Percentiles rank a stretch among this genome's conserved stretches.
Evolutionary conservation across 2,888 invertebrate species (phyloP).

Genomic region (Tenthredo mesomela): DNA sequence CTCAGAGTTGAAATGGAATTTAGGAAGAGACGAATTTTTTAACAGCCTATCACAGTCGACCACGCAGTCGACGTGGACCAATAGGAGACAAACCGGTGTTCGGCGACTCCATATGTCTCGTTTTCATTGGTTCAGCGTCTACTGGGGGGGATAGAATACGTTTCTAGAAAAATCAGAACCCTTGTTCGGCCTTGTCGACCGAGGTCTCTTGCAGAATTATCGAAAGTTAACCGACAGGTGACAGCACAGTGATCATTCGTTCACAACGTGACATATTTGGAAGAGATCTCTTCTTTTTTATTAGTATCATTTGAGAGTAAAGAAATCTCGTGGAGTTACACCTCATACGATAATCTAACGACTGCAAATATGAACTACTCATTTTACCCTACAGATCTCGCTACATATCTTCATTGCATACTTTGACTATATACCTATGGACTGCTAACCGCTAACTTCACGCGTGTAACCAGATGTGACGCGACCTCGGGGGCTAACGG

Average conservation of each 20-base stretch:
- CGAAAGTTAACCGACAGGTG: background rate
- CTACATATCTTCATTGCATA: background rate
- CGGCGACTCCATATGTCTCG: constrained; percentile 67
- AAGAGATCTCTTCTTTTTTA: background rate
- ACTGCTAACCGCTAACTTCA: too few relatives aligned
- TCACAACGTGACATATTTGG: background rate
- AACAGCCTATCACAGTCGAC: constrained; percentile 67
- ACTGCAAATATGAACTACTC: background rate
- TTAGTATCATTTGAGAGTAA: background rate
- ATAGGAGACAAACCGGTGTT: constrained; percentile 64
- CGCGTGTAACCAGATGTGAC: too few relatives aligned
- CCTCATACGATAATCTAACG: background rate
- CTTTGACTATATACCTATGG: too few relatives aligned
- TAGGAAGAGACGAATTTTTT: constrained; percentile 48
- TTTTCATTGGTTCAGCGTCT: constrained; percentile 62
- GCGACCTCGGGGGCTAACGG: too few relatives aligned
- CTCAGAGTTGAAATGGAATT: constrained; percentile 56
- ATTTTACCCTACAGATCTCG: background rate
- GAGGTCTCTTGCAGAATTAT: background rate
- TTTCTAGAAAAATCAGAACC: constrained; percentile 65
- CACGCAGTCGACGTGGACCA: constrained; percentile 71
- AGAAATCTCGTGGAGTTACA: background rate
- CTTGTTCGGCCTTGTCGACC: background rate
- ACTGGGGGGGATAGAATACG: background rate
- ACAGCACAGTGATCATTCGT: background rate